These are phyloP conservation scores for Protaetia brevitarsis DNA, from an alignment of 1,140 invertebrate genomes.

Conservation along the genomic window DNA sequence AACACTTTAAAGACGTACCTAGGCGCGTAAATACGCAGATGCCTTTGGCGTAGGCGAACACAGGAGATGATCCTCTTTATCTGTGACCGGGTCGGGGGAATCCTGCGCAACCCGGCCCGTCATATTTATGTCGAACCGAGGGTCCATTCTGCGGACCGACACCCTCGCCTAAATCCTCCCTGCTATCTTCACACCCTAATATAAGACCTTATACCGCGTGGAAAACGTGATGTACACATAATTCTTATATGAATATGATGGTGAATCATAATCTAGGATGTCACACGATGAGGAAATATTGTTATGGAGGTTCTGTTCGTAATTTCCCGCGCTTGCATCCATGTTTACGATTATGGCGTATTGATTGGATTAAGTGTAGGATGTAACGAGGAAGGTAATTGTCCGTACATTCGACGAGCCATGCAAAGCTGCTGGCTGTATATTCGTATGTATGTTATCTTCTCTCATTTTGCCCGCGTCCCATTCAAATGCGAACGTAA, in stretches of 20 bases:
- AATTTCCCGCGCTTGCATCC: neutral
- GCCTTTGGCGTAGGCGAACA: constrained; percentile 25
- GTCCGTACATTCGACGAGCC: neutral
- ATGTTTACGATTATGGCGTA: constrained; percentile 14
- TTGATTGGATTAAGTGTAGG: constrained; percentile 12
- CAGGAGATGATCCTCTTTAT: constrained; percentile 37
- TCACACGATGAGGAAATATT: constrained; percentile 39
- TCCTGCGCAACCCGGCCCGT: constrained; percentile 27
- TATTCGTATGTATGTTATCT: neutral
- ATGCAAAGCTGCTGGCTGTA: neutral
- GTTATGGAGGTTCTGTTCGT: constrained; percentile 30
- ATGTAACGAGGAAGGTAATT: constrained; percentile 1
- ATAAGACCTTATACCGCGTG: neutral
- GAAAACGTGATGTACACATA: constrained; percentile 21
- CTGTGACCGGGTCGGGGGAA: constrained; percentile 34
- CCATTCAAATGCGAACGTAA: neutral
- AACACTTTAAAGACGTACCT: constrained; percentile 23
- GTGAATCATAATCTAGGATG: constrained; percentile 41
- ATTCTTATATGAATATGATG: constrained; percentile 38
- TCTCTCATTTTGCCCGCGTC: neutral
- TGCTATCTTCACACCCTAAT: constrained; percentile 12
- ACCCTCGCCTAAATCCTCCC: constrained; percentile 29
- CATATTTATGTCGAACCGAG: constrained; percentile 31
- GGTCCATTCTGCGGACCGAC: constrained; percentile 17
- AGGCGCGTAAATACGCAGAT: constrained; percentile 20